A percentile compares a stretch with the other conserved stretches of the same genome.
Conservation (phyloP, 2,797 vertebrate species). For the Rhadinocentrus ornatus region DNA sequence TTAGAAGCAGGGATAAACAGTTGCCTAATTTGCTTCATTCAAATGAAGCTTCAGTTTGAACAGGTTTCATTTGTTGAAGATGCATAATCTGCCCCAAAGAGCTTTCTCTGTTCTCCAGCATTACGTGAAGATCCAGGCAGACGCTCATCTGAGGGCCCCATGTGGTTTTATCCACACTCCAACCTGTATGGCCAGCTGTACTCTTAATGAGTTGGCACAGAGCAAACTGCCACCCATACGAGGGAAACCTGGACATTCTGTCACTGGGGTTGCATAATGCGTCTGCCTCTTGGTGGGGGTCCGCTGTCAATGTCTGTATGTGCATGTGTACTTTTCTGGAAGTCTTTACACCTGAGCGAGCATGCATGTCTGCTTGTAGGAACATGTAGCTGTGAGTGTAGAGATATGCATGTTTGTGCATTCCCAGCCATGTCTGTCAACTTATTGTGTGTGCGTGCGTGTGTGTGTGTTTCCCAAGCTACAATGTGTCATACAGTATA, state of each 20-base stretch:
- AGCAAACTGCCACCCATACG: conserved; percentile 47
- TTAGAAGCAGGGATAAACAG: neutral
- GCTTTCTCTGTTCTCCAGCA: conserved; percentile 43
- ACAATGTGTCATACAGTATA: conserved; percentile 54
- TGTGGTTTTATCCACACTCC: conserved; percentile 44
- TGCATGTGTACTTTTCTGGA: conserved; percentile 23
- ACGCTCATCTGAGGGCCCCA: conserved; percentile 46
- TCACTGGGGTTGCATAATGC: conserved; percentile 59
- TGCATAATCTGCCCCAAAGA: conserved; percentile 18
- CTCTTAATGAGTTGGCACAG: conserved; percentile 80
- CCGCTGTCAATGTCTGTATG: conserved; percentile 30
- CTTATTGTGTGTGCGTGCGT: conserved; percentile 17
- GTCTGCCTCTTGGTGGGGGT: conserved; percentile 51
- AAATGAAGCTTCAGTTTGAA: conserved; percentile 19
- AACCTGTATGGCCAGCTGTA: conserved; percentile 70
- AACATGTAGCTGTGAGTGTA: conserved; percentile 35
- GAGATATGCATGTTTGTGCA: conserved; percentile 14
- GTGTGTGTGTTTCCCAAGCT: conserved; percentile 31
- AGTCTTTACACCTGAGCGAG: conserved; percentile 40
- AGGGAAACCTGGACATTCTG: conserved; percentile 70
- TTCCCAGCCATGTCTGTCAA: conserved; percentile 28
- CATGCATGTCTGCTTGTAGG: conserved; percentile 47
- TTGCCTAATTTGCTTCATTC: conserved; percentile 17
- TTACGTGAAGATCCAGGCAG: conserved; percentile 55
- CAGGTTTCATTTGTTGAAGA: conserved; percentile 5